phyloP scores from a whole-genome alignment of 2,797 vertebrate species.

The Chrosomus eos region DNA sequence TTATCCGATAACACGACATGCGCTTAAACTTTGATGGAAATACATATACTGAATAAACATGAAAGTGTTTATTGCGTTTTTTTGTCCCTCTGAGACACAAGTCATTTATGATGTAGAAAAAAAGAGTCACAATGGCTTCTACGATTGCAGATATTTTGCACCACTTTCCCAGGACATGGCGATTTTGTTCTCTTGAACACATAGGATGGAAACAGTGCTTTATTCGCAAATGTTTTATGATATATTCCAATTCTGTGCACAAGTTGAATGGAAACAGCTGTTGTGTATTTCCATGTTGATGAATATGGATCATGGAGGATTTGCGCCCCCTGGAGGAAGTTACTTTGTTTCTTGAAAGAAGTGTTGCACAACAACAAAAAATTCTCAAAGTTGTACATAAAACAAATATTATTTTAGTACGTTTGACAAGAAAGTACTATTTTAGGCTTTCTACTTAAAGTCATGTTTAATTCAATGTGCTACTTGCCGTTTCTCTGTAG shows the following conservation, averaged over 20 bases:
- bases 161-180: not conserved
- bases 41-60: too few relatives aligned
- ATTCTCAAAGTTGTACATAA: too few relatives aligned
- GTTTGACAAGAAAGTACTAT: not conserved
- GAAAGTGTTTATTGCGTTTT: too few relatives aligned
- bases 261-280: not conserved
- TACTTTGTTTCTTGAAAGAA: not conserved
- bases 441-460: not conserved
- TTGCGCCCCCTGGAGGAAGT: slow-evolving; percentile 15
- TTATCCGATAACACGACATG: too few relatives aligned
- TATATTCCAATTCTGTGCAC: not conserved
- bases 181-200: not conserved
- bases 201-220: not conserved
- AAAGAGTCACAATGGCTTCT: not conserved
- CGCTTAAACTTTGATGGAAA: too few relatives aligned
- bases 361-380: too few relatives aligned
- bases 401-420: not conserved
- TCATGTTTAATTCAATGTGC: not conserved
- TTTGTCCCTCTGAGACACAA: too few relatives aligned
- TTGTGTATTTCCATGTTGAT: not conserved
- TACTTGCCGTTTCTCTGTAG: not conserved
- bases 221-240: not conserved
- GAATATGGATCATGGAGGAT: not conserved
- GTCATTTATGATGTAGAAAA: too few relatives aligned
- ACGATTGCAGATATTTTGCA: not conserved